Conservation (phyloP, 2,797 vertebrate species). For the Taenioides sp. region DNA sequence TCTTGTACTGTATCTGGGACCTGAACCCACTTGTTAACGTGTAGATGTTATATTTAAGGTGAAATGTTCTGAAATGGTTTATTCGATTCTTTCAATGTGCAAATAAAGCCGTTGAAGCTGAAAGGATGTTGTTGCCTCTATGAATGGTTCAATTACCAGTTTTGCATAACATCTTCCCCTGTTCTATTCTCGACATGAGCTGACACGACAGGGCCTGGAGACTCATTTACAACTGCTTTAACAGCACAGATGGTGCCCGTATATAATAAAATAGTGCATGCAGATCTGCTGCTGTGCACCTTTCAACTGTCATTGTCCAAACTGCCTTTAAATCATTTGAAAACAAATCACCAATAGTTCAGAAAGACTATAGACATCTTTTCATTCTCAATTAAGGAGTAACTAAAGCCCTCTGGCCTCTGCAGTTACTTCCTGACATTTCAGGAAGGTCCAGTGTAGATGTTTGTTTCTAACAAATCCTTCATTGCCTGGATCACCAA, state of each 20-base stretch:
- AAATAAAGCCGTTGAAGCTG: neutral
- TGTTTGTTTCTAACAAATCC: too few species aligned
- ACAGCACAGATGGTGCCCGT: conserved; percentile 6
- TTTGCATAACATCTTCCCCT: neutral
- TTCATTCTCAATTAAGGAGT: too few species aligned
- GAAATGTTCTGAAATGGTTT: conserved; percentile 1
- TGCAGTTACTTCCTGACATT: too few species aligned
- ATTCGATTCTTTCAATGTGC: neutral
- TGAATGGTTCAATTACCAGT: neutral
- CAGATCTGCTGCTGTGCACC: neutral
- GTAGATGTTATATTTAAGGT: neutral
- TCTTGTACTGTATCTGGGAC: too few species aligned
- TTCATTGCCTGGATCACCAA: too few species aligned
- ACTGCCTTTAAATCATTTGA: neutral
- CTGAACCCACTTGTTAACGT: neutral
- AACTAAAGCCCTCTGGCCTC: too few species aligned
- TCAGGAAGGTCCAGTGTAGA: too few species aligned
- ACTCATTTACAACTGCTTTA: conserved; percentile 1
- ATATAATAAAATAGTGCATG: neutral
- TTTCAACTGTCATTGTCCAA: neutral
- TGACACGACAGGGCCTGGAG: neutral
- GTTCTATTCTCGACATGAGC: neutral
- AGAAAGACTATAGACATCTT: neutral
- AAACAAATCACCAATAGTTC: neutral
- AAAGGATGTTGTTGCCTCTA: neutral